These are phyloP conservation scores for Oxygymnocypris stewartii DNA, from an alignment of 2,113 vertebrate species.

Conservation along the genomic window DNA sequence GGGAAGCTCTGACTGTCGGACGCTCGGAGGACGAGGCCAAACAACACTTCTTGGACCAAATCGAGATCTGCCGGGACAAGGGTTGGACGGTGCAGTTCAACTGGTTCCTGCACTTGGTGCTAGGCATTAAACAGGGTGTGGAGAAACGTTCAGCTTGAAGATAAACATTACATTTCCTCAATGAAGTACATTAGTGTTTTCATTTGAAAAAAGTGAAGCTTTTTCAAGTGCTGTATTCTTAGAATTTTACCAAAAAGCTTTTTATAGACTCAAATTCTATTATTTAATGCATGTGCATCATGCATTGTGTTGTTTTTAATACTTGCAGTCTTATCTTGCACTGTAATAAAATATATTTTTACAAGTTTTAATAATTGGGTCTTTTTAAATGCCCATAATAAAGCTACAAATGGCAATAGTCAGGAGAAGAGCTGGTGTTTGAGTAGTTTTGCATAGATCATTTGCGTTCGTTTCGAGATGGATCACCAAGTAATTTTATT, in stretches of 20 bases:
- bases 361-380: not conserved
- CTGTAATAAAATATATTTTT: not conserved
- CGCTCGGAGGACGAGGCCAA: slow-evolving; percentile 89
- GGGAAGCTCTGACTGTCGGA: slow-evolving; percentile 92
- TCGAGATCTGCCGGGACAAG: slow-evolving; percentile 97
- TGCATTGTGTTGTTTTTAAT: not conserved
- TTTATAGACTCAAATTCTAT: not conserved
- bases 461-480: not conserved
- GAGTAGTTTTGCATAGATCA: not conserved
- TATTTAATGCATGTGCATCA: not conserved
- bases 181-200: not conserved
- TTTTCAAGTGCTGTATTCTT: not conserved
- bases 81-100: slow-evolving; percentile 99
- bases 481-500: not conserved
- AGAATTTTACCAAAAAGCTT: not conserved
- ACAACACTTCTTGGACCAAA: slow-evolving; percentile 95
- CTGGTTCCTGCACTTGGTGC: slow-evolving; percentile 97
- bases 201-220: not conserved
- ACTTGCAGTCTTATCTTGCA: not conserved
- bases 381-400: not conserved
- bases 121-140: slow-evolving; percentile 96
- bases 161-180: not conserved
- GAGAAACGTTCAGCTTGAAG: slow-evolving; percentile 88
- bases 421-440: not conserved
- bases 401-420: not conserved